Percentiles rank a stretch among this genome's conserved stretches.
These are phyloP conservation scores for Lutjanus campechanus DNA, from an alignment of 2,797 vertebrate genomes.

Conservation along the genomic window DNA sequence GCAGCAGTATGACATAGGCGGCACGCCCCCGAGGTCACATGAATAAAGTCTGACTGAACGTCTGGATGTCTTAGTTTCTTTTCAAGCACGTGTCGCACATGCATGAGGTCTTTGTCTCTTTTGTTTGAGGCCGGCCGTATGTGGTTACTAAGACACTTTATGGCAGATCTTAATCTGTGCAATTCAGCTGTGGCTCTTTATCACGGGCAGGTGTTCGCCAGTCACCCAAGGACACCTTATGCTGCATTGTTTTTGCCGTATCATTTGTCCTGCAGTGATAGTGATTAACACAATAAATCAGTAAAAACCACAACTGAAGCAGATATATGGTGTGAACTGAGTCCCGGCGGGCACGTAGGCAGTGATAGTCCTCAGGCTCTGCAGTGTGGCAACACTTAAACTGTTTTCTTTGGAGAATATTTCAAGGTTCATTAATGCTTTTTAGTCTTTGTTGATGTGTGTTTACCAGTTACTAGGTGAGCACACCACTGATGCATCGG, in stretches of 20 bases:
- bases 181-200: conserved; percentile 44
- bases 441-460: conserved; percentile 79
- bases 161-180: conserved; percentile 52
- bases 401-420: conserved; percentile 67
- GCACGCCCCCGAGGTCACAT: background rate
- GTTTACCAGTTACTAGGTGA: conserved; percentile 86
- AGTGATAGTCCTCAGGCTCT: conserved; percentile 36
- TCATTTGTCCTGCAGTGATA: conserved; percentile 24
- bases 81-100: conserved; percentile 33
- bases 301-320: conserved; percentile 39
- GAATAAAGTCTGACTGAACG: conserved; percentile 43
- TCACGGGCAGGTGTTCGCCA: conserved; percentile 50
- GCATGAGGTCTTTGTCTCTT: conserved; percentile 38
- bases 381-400: conserved; percentile 53
- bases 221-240: conserved; percentile 24
- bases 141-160: conserved; percentile 58
- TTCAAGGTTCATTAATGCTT: conserved; percentile 62
- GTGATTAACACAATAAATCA: conserved; percentile 49
- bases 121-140: conserved; percentile 55
- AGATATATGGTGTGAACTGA: conserved; percentile 17
- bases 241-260: conserved; percentile 31
- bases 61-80: conserved; percentile 31
- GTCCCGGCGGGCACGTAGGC: conserved; percentile 21
- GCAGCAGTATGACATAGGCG: conserved; percentile 2
- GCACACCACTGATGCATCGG: conserved; percentile 67